A percentile compares a stretch with the other conserved stretches of the same genome.
Evolutionary conservation across 1,140 invertebrate genomes (phyloP).

Genomic region (Drosophila azteca): DNA sequence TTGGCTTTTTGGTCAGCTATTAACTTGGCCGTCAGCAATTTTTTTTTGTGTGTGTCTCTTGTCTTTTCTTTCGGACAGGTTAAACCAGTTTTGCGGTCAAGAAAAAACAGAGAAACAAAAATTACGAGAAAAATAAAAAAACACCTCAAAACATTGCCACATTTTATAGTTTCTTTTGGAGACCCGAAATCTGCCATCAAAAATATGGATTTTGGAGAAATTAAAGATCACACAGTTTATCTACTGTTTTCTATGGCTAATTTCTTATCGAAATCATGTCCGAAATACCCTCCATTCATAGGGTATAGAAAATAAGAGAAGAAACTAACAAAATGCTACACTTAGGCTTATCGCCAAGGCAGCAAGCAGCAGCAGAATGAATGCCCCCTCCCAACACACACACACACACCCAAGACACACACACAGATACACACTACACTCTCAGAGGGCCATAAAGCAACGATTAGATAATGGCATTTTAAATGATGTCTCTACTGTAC

Average conservation of each 20-base stretch:
- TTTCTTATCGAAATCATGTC: too few relatives aligned
- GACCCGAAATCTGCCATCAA: constrained; percentile 44
- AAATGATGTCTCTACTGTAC: constrained; percentile 78
- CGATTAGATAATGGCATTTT: constrained; percentile 78
- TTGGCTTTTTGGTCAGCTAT: constrained; percentile 17
- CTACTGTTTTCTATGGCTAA: too few relatives aligned
- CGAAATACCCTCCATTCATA: too few relatives aligned
- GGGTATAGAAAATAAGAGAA: constrained; percentile 6
- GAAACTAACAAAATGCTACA: constrained; percentile 58
- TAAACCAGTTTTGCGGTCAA: constrained; percentile 57
- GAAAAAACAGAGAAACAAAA: constrained; percentile 13
- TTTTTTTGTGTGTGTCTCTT: constrained; percentile 7
- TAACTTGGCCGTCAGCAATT: constrained; percentile 50
- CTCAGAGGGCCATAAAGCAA: constrained; percentile 11
- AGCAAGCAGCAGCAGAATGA: too few relatives aligned
- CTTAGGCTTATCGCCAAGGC: constrained; percentile 64
- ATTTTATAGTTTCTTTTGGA: constrained; percentile 59
- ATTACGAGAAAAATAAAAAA: constrained; percentile 19
- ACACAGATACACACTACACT: constrained; percentile 3
- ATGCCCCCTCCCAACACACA: constrained; percentile 13
- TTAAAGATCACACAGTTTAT: too few relatives aligned
- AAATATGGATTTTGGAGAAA: too few relatives aligned
- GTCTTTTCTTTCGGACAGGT: constrained; percentile 53
- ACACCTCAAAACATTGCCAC: constrained; percentile 39
- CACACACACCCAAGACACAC: constrained; percentile 1